Evolutionary conservation across 2,888 invertebrate genomes (phyloP).

Genomic region (Cheiracanthium punctorium): DNA sequence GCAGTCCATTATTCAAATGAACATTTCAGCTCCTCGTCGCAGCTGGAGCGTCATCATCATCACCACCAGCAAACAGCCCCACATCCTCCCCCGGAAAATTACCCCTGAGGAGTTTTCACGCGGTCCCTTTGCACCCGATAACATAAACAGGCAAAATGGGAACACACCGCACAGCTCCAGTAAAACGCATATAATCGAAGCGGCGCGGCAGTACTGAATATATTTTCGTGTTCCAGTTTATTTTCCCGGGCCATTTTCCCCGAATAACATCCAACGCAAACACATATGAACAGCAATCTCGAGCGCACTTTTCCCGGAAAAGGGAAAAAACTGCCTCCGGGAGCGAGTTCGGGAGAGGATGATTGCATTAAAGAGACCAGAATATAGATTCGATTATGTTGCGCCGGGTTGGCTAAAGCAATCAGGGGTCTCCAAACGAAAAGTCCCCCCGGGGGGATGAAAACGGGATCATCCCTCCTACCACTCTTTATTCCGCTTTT

Average conservation of each 20-base stretch:
- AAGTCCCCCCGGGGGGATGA: not conserved
- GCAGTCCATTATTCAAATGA: too few relatives aligned
- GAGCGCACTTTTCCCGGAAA: not conserved
- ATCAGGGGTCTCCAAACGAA: slow-evolving; percentile 49
- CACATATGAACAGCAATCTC: slow-evolving; percentile 13
- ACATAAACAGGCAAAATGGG: too few relatives aligned
- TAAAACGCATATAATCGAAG: too few relatives aligned
- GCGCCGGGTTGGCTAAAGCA: slow-evolving; percentile 39
- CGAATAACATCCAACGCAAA: not conserved
- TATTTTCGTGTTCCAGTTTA: too few relatives aligned
- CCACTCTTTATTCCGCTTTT: slow-evolving; percentile 30
- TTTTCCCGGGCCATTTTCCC: not conserved
- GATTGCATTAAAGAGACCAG: slow-evolving; percentile 62
- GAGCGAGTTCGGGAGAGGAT: not conserved
- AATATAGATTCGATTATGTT: slow-evolving; percentile 64
- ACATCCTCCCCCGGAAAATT: too few relatives aligned
- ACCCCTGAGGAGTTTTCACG: too few relatives aligned
- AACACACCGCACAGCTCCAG: too few relatives aligned
- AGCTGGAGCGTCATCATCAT: too few relatives aligned
- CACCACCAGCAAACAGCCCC: too few relatives aligned
- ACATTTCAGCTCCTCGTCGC: too few relatives aligned
- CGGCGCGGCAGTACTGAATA: too few relatives aligned
- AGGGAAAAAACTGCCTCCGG: slow-evolving; percentile 17
- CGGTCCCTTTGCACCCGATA: too few relatives aligned
- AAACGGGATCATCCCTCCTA: not conserved